These are phyloP conservation scores for Drosophila murphyi DNA, from an alignment of 1,140 invertebrate genomes.

Conservation along the genomic window DNA sequence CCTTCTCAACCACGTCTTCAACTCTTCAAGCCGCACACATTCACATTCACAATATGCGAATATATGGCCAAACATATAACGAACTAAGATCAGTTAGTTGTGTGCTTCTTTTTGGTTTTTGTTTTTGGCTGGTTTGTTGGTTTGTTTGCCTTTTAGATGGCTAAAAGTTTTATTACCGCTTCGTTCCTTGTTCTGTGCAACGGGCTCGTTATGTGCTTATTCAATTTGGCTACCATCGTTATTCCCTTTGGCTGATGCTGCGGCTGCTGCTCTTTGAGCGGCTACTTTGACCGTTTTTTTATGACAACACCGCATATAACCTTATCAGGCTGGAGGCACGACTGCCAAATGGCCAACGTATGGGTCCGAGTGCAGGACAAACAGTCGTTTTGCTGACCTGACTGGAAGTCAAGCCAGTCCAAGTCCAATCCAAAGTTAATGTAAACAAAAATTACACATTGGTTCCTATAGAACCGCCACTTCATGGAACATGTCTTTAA, in stretches of 20 bases:
- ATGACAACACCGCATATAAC: constrained; percentile 55
- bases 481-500: background rate
- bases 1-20: background rate
- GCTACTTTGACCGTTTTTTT: constrained; percentile 55
- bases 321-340: constrained; percentile 54
- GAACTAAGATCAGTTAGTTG: constrained; percentile 66
- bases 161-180: constrained; percentile 82
- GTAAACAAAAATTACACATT: background rate
- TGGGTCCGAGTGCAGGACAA: constrained; percentile 16
- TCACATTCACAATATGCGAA: constrained; percentile 28
- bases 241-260: constrained; percentile 18
- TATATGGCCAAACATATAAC: constrained; percentile 51
- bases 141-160: constrained; percentile 47
- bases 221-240: constrained; percentile 63
- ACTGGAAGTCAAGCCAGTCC: constrained; percentile 3
- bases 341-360: constrained; percentile 51
- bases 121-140: constrained; percentile 16
- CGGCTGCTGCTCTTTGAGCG: constrained; percentile 38
- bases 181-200: constrained; percentile 55
- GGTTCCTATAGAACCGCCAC: background rate
- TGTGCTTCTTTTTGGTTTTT: constrained; percentile 9
- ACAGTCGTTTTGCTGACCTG: constrained; percentile 31
- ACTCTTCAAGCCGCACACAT: constrained; percentile 9
- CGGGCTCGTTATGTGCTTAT: constrained; percentile 80
- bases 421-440: background rate